Percentiles rank a stretch among this genome's conserved stretches.
phyloP scores from a whole-genome alignment of 2,797 vertebrate genomes.

The Bovichtus diacanthus region DNA sequence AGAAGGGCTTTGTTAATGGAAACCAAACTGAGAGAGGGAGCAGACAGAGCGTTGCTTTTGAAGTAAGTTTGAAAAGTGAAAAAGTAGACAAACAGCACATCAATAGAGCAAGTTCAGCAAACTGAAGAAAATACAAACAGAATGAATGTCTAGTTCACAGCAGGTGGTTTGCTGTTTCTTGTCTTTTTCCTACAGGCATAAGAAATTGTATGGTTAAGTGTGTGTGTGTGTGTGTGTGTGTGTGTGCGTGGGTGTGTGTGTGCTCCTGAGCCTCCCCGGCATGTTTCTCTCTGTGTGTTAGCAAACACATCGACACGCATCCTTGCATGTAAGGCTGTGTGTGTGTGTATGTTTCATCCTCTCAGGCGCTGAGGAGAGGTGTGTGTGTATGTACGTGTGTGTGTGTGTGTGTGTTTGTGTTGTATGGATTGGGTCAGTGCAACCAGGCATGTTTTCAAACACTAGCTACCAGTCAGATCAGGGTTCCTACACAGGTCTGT shows the following conservation, averaged over 20 bases:
- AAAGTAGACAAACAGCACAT: slow-evolving; percentile 73
- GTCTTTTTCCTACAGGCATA: slow-evolving; percentile 76
- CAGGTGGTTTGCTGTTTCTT: slow-evolving; percentile 68
- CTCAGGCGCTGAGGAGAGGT: slow-evolving; percentile 37
- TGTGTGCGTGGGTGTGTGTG: slow-evolving; percentile 28
- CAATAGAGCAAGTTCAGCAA: slow-evolving; percentile 71
- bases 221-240: slow-evolving; percentile 53
- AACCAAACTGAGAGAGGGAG: slow-evolving; percentile 23
- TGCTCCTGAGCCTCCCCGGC: neutral
- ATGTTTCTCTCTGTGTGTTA: slow-evolving; percentile 59
- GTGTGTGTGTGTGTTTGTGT: slow-evolving; percentile 47
- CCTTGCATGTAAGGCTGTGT: slow-evolving; percentile 54
- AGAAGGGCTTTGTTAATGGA: slow-evolving; percentile 33
- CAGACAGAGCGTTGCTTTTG: slow-evolving; percentile 54
- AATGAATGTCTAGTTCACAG: slow-evolving; percentile 76
- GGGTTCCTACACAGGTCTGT: slow-evolving; percentile 68
- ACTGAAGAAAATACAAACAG: slow-evolving; percentile 72
- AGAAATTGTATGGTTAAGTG: slow-evolving; percentile 69
- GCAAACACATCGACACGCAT: slow-evolving; percentile 56
- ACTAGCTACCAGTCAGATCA: slow-evolving; percentile 58
- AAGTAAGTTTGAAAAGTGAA: slow-evolving; percentile 73
- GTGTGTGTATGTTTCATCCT: slow-evolving; percentile 48
- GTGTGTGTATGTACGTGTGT: slow-evolving; percentile 40
- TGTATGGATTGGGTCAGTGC: slow-evolving; percentile 73
- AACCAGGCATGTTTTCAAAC: slow-evolving; percentile 76